Evolutionary conservation across 2,888 invertebrate species (phyloP).

Genomic region (Dynastes grantii): DNA sequence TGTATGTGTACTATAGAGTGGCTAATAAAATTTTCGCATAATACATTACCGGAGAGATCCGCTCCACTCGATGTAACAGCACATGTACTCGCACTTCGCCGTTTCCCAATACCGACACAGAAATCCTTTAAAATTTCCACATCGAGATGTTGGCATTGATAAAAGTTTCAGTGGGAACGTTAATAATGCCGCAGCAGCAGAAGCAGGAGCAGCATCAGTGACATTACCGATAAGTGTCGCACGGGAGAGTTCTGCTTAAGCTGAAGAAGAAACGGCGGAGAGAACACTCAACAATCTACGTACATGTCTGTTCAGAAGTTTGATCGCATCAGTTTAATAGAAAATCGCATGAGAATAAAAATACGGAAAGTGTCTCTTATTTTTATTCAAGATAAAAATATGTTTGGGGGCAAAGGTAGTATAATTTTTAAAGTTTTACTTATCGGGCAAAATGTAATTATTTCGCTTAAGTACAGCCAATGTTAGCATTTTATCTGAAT

Average conservation of each 20-base stretch:
- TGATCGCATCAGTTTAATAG: too few relatives aligned
- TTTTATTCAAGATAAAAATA: too few relatives aligned
- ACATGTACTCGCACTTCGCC: constrained; percentile 24
- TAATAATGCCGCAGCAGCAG: constrained; percentile 34
- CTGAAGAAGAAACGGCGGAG: constrained; percentile 19
- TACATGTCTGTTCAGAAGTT: not conserved
- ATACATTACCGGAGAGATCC: constrained; percentile 21
- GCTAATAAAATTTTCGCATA: constrained; percentile 43
- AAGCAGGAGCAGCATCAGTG: not conserved
- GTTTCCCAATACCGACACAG: constrained; percentile 6
- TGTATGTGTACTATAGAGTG: constrained; percentile 7
- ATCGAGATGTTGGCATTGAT: constrained; percentile 39
- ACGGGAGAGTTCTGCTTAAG: constrained; percentile 22
- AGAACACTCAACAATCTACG: constrained; percentile 1
- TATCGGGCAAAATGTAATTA: too few relatives aligned
- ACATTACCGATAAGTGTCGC: constrained; percentile 29
- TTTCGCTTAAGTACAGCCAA: too few relatives aligned
- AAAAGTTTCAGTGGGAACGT: constrained; percentile 45
- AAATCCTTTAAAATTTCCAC: constrained; percentile 45
- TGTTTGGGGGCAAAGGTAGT: too few relatives aligned
- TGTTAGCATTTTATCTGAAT: too few relatives aligned
- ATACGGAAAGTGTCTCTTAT: too few relatives aligned
- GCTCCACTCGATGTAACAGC: constrained; percentile 1
- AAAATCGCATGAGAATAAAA: too few relatives aligned
- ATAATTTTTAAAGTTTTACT: too few relatives aligned